A percentile compares a stretch with the other conserved stretches of the same genome.
Evolutionary conservation across 2,113 vertebrate species (phyloP).

Genomic region (Rattus norvegicus): GRCr8 NC_086023.1:151221501-151222000

Average conservation of each 20-base stretch:
- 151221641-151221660: not conserved
- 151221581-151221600: constrained; percentile 3
- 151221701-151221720: not conserved
- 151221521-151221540: constrained; percentile 2
- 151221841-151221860: not conserved
- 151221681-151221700: not conserved
- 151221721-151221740: not conserved
- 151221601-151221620: not conserved
- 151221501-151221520: not conserved
- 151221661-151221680: constrained; percentile 3
- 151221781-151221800: not conserved
- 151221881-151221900: not conserved
- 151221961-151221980: constrained; percentile 10
- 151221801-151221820: not conserved
- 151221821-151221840: not conserved
- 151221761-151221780: not conserved
- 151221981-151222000: constrained; percentile 27
- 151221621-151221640: not conserved
- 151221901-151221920: not conserved
- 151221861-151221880: not conserved
- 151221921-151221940: not conserved
- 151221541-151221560: not conserved
- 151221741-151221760: not conserved
- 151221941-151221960: not conserved
- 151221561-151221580: not conserved